Conservation (phyloP, 2,888 invertebrate genomes). For the Gibbula magus region DNA sequence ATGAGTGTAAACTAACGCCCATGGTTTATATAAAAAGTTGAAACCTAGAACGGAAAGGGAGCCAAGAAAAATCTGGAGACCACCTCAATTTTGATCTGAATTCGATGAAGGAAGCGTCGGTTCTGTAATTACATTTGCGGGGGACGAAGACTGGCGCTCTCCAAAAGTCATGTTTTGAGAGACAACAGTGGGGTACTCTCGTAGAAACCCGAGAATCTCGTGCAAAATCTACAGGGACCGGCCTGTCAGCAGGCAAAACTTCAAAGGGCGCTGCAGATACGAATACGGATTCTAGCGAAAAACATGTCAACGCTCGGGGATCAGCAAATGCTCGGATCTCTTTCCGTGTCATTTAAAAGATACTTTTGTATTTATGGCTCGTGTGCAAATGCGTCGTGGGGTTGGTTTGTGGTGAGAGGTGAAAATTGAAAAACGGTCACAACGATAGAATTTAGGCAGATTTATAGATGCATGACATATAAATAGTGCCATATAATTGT, state of each 20-base stretch:
- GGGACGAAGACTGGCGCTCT: slow-evolving; percentile 14
- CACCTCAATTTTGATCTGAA: slow-evolving; percentile 25
- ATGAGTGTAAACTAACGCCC: not conserved
- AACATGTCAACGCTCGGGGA: slow-evolving; percentile 20
- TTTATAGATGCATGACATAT: no score
- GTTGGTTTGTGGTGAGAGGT: no score
- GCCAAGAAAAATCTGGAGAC: slow-evolving; percentile 19
- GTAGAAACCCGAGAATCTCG: slow-evolving; percentile 2
- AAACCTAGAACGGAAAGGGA: not conserved
- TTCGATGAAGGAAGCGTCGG: slow-evolving; percentile 18
- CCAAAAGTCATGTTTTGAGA: slow-evolving; percentile 24
- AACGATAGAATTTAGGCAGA: no score
- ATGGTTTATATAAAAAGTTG: not conserved
- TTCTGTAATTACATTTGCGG: slow-evolving; percentile 24
- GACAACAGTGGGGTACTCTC: slow-evolving; percentile 11
- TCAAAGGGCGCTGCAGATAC: slow-evolving; percentile 19
- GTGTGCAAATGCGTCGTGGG: not conserved
- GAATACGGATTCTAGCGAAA: slow-evolving; percentile 20
- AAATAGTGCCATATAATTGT: no score
- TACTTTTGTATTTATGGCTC: slow-evolving; percentile 17
- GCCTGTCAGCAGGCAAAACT: slow-evolving; percentile 20
- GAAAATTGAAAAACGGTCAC: no score
- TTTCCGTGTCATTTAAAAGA: slow-evolving; percentile 11
- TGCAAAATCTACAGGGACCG: not conserved
- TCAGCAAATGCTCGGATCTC: not conserved